A percentile compares a stretch with the other conserved stretches of the same genome.
Evolutionary conservation across 2,797 vertebrate genomes (phyloP).

Genomic region (Alauda arvensis): DNA sequence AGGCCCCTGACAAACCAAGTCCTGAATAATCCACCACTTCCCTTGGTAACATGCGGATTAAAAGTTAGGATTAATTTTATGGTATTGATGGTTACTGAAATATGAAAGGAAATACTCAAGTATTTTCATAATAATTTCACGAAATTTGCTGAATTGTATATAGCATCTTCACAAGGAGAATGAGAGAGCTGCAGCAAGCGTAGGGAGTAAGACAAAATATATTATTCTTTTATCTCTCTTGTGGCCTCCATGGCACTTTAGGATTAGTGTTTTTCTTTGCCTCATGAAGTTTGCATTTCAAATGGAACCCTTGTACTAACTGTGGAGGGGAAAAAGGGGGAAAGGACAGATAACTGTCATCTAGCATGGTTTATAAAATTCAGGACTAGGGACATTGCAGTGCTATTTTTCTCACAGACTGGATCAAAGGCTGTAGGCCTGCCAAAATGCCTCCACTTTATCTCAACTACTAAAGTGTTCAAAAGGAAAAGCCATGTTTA

Average conservation of each 20-base stretch:
- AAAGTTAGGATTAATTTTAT: neutral
- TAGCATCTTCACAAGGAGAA: neutral
- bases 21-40: neutral
- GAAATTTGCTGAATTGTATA: neutral
- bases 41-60: neutral
- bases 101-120: neutral
- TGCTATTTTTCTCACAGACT: neutral
- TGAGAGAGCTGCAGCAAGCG: accelerated
- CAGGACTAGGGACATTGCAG: neutral
- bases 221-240: neutral
- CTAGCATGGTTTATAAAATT: neutral
- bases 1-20: neutral
- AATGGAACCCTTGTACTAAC: neutral
- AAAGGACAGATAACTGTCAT: neutral
- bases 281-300: neutral
- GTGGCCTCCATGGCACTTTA: neutral
- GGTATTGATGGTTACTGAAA: neutral
- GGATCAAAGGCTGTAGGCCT: constrained; percentile 26
- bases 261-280: neutral
- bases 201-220: neutral
- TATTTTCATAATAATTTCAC: neutral
- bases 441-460: constrained; percentile 5
- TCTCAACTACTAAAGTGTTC: constrained; percentile 23
- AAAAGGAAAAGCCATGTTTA: constrained; percentile 39
- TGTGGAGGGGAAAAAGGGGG: neutral